A percentile compares a stretch with the other conserved stretches of the same genome.
phyloP scores from a whole-genome alignment of 2,797 vertebrate species.

The Holocentrus rufus region DNA sequence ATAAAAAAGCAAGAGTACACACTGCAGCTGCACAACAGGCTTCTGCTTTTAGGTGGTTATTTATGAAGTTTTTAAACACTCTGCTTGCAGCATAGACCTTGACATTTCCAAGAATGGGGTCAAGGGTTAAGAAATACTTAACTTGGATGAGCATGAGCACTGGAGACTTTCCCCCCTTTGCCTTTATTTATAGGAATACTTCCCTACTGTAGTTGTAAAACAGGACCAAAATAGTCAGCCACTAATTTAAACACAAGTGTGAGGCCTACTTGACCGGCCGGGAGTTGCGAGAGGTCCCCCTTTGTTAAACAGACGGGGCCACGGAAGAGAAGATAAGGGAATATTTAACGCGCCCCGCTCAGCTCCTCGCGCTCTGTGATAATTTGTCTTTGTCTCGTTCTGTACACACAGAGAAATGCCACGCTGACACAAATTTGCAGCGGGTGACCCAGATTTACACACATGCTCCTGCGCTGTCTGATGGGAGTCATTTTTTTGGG shows the following conservation, averaged over 20 bases:
- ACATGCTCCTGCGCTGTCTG: slow-evolving; percentile 57
- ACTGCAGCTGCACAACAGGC: background rate
- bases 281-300: slow-evolving; percentile 47
- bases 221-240: slow-evolving; percentile 44
- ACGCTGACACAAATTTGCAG: slow-evolving; percentile 55
- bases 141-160: background rate
- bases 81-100: background rate
- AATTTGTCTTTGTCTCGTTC: slow-evolving; percentile 51
- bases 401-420: slow-evolving; percentile 49
- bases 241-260: slow-evolving; percentile 49
- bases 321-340: slow-evolving; percentile 46
- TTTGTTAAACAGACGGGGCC: slow-evolving; percentile 50
- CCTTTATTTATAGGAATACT: slow-evolving; percentile 27
- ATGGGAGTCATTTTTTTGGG: slow-evolving; percentile 52
- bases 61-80: slow-evolving; percentile 4
- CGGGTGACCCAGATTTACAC: slow-evolving; percentile 67
- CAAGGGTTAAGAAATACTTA: slow-evolving; percentile 48
- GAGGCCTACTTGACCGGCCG: slow-evolving; percentile 34
- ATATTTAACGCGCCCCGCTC: slow-evolving; percentile 51
- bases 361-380: slow-evolving; percentile 46
- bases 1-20: slow-evolving; percentile 11
- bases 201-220: slow-evolving; percentile 33
- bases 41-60: slow-evolving; percentile 5
- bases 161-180: background rate
- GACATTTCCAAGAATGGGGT: slow-evolving; percentile 14